phyloP scores from a whole-genome alignment of 2,888 invertebrate species.

The Lepidochrysops patricia region DNA sequence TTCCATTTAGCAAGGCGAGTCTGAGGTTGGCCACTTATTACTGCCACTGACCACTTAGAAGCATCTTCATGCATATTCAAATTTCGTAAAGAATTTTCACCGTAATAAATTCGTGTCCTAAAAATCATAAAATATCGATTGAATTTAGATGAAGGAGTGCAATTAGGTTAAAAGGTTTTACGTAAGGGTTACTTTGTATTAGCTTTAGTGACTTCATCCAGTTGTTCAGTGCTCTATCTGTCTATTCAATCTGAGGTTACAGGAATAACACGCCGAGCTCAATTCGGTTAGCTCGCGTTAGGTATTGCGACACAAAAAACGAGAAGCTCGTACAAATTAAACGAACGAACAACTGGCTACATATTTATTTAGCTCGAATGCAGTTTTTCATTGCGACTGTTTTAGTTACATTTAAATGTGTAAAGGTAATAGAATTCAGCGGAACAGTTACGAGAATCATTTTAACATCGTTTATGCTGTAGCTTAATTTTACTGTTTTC shows the following conservation, averaged over 20 bases:
- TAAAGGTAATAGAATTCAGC: not conserved
- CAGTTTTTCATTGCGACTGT: not conserved
- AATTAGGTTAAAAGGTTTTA: not conserved
- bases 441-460: too few relatives aligned
- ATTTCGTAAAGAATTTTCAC: not conserved
- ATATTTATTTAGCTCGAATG: slow-evolving; percentile 3
- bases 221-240: too few relatives aligned
- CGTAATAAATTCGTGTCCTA: not conserved
- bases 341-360: not conserved
- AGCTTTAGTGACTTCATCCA: not conserved
- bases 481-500: too few relatives aligned
- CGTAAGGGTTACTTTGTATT: not conserved
- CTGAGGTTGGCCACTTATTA: slow-evolving; percentile 68
- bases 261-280: not conserved
- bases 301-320: not conserved
- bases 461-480: too few relatives aligned
- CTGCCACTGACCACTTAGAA: slow-evolving; percentile 62
- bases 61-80: slow-evolving; percentile 25
- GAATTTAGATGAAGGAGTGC: not conserved
- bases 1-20: slow-evolving; percentile 53
- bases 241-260: too few relatives aligned
- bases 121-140: not conserved
- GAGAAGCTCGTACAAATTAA: not conserved
- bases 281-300: slow-evolving; percentile 1
- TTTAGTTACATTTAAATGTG: not conserved